Conservation (phyloP, 1,140 invertebrate genomes). For the Cepaea nemoralis region DNA sequence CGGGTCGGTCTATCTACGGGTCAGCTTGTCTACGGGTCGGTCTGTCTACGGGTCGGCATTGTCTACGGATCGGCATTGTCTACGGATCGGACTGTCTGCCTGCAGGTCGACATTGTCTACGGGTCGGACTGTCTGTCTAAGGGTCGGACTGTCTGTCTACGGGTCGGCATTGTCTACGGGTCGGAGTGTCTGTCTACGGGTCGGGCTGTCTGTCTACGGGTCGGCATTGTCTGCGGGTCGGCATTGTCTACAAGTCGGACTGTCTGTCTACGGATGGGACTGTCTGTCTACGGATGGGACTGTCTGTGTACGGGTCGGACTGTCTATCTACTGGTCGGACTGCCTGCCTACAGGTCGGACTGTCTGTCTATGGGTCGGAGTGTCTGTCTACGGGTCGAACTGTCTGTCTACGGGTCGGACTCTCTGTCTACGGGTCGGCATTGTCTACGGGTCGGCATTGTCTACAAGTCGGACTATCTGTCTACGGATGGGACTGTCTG, state of each 20-base stretch:
- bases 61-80: too few relatives aligned
- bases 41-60: not conserved
- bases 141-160: too few relatives aligned
- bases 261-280: not conserved
- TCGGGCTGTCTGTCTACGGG: too few relatives aligned
- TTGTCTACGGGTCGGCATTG: too few relatives aligned
- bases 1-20: not conserved
- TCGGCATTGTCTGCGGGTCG: too few relatives aligned
- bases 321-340: constrained; percentile 12
- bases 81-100: too few relatives aligned
- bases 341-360: not conserved
- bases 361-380: constrained; percentile 2
- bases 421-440: too few relatives aligned
- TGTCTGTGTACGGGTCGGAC: constrained; percentile 3
- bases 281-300: constrained; percentile 7
- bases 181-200: too few relatives aligned
- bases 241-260: not conserved
- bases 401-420: constrained; percentile 3
- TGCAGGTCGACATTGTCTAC: not conserved
- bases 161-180: too few relatives aligned
- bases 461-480: too few relatives aligned
- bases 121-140: not conserved
- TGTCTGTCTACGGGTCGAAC: constrained; percentile 9
- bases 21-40: not conserved
- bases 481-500: too few relatives aligned